These are phyloP conservation scores for Ericerus pela DNA, from an alignment of 1,140 invertebrate genomes.

Conservation along the genomic window DNA sequence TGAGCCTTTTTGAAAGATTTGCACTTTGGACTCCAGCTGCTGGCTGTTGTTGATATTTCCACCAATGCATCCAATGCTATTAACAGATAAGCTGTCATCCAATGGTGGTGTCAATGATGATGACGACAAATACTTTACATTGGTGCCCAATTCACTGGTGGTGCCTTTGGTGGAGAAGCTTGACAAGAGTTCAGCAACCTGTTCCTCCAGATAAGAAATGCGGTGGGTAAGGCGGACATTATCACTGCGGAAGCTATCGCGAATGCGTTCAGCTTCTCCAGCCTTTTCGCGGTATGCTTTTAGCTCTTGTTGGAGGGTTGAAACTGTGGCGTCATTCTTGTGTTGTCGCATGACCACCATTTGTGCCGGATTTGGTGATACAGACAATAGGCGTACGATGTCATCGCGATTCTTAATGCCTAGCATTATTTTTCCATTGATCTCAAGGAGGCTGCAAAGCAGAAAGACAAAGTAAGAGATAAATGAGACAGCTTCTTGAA, in stretches of 20 bases:
- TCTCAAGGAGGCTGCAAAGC: constrained; percentile 56
- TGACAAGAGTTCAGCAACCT: constrained; percentile 50
- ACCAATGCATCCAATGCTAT: no score
- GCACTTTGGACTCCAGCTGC: no score
- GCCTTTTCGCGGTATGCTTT: constrained; percentile 38
- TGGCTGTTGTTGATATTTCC: no score
- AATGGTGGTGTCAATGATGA: no score
- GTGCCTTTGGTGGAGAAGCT: neutral
- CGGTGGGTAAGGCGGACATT: constrained; percentile 70
- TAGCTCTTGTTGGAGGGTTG: constrained; percentile 35
- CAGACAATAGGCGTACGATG: constrained; percentile 42
- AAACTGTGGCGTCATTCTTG: constrained; percentile 21
- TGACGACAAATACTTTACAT: no score
- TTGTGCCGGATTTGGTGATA: constrained; percentile 28
- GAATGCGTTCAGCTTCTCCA: constrained; percentile 42
- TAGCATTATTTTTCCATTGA: constrained; percentile 62
- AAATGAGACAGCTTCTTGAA: neutral
- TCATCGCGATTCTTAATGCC: constrained; percentile 48
- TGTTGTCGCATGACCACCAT: constrained; percentile 41
- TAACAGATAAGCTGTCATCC: no score
- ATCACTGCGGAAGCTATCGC: constrained; percentile 48
- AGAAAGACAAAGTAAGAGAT: constrained; percentile 7
- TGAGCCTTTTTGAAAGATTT: constrained; percentile 5
- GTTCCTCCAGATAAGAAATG: constrained; percentile 76
- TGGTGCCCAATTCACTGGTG: no score